phyloP scores from a whole-genome alignment of 1,140 invertebrate species.

The Temnothorax longispinosus region DNA sequence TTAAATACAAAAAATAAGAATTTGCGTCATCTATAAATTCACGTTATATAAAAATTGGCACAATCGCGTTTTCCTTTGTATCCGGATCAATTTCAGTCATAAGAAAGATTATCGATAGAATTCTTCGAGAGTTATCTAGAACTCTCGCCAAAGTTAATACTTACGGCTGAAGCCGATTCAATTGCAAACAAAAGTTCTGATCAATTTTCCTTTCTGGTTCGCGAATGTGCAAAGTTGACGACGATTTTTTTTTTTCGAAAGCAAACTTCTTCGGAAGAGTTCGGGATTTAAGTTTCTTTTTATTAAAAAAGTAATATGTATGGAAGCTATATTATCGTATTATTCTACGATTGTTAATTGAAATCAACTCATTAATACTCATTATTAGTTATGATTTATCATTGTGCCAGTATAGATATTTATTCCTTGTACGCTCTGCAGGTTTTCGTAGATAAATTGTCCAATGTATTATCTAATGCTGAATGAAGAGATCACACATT shows the following conservation, averaged over 20 bases:
- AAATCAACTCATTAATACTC: background rate
- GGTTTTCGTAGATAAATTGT: background rate
- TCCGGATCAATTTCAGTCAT: constrained; percentile 11
- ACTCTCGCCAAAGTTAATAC: constrained; percentile 48
- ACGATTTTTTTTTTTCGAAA: background rate
- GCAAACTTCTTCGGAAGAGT: constrained; percentile 3
- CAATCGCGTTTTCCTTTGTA: constrained; percentile 17
- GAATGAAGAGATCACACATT: constrained; percentile 14
- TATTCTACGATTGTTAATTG: background rate
- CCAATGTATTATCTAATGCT: no score
- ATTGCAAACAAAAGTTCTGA: constrained; percentile 53
- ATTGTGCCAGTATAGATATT: background rate
- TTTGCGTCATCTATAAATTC: background rate
- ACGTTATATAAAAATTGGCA: constrained; percentile 11
- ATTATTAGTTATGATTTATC: background rate
- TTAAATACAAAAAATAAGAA: background rate
- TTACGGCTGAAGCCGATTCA: constrained; percentile 37
- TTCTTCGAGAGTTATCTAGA: constrained; percentile 6
- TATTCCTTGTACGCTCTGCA: background rate
- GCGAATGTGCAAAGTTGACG: constrained; percentile 23
- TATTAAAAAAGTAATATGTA: constrained; percentile 4
- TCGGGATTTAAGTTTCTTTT: background rate
- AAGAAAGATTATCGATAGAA: constrained; percentile 36
- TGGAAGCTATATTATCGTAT: background rate
- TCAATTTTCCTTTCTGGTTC: constrained; percentile 39